Base-by-base conservation (phyloP, 2,888 invertebrate genomes). In the Drosophila algonquin region DNA sequence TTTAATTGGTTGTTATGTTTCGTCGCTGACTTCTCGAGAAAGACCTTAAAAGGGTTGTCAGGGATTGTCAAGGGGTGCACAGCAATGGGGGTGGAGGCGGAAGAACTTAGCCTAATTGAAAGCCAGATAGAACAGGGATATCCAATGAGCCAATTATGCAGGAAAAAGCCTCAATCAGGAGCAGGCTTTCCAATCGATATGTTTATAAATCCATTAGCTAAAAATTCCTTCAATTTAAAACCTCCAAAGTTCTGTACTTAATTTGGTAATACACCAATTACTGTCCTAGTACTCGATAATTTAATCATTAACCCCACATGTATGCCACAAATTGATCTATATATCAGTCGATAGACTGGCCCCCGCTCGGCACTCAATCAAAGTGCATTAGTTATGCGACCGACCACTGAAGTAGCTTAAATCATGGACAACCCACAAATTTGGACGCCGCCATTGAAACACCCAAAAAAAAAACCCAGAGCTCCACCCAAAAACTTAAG, bases 1-100 rank as follows among this genome's bases (percentile, higher is more conserved):
- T 87, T 85, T 85, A 89, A 85, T 85, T 85, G 85, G 80, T 89
- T 87, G 73, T 81, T 77, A 73, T 79, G 74, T 59, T 64, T 73
- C 63, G 45, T 7, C 30, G 54, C 16, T 68, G 78, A 82, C 82
- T 86, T 80, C 77, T 73, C 50, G 0, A 24, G 18, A 58, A 56
- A 63, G 30, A 64, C 70, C 51, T 18, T 73, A 62, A 85, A 88
- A 83, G 82, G 89, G 89, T 87, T 89, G 81, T 72, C 73, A 59
- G 58, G 59, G 51, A 54, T 62, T 61, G 55, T 50, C 63, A 71
- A 53, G 89, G 81, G 81, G 75, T 30, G 72, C n/a, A 27, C 46
- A 57, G 32, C 44, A 32, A 18, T 12, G 65, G 32, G 6, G 45
- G 3, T 24, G 7, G 65, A 32, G 6, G 65, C 35, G 6, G 24